These are phyloP conservation scores for Neogale vison DNA, from an alignment of 2,113 vertebrate species.

Conservation along the genomic window DNA sequence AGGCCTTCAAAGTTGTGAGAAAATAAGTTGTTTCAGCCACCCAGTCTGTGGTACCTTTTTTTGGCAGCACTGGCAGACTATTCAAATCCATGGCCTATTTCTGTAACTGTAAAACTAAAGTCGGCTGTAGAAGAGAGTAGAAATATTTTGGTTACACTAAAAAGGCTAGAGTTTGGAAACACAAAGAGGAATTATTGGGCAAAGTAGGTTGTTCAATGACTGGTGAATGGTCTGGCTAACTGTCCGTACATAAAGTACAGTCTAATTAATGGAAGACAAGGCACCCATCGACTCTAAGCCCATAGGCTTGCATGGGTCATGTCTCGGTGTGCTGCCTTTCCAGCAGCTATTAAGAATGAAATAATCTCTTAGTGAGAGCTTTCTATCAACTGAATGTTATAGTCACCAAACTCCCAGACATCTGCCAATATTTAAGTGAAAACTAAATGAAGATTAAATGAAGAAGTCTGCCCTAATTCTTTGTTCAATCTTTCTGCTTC, in stretches of 20 bases:
- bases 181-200: background rate
- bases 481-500: background rate
- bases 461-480: background rate
- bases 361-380: background rate
- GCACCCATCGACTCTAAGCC: no score
- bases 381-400: background rate
- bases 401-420: background rate
- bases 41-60: accelerated
- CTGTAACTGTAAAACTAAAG: background rate
- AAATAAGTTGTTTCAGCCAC: background rate
- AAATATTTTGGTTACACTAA: background rate
- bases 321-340: conserved; percentile 30
- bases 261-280: background rate
- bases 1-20: background rate
- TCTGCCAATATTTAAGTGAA: background rate
- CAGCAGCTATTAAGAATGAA: conserved; percentile 73
- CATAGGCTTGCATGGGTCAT: background rate
- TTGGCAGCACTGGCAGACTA: background rate
- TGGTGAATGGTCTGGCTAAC: background rate
- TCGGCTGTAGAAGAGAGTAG: background rate
- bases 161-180: background rate
- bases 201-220: background rate
- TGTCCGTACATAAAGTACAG: background rate
- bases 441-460: background rate
- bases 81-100: background rate